Conservation (phyloP, 2,797 vertebrate genomes). For the Brachymystax lenok region DNA sequence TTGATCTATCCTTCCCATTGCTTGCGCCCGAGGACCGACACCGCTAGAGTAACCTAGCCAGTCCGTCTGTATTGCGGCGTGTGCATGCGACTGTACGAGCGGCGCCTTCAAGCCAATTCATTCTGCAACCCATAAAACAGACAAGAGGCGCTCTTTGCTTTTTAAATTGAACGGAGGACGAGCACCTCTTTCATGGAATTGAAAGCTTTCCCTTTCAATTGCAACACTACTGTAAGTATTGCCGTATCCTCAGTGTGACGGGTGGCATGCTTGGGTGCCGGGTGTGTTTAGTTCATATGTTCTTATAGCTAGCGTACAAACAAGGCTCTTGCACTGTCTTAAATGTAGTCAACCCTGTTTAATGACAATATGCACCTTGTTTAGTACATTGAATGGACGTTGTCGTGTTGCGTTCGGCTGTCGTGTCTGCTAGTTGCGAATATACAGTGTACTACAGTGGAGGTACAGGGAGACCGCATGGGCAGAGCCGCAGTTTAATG, state of each 20-base stretch:
- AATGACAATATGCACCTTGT: neutral
- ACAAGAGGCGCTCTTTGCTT: constrained; percentile 40
- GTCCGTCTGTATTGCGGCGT: constrained; percentile 28
- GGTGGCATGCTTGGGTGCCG: constrained; percentile 64
- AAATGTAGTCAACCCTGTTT: constrained; percentile 3
- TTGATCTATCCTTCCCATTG: constrained; percentile 23
- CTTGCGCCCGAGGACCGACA: constrained; percentile 40
- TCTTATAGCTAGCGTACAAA: constrained; percentile 33
- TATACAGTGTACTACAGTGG: constrained; percentile 32
- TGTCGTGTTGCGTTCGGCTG: constrained; percentile 42
- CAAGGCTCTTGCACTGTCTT: constrained; percentile 12
- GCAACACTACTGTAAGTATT: constrained; percentile 61
- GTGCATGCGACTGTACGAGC: constrained; percentile 6
- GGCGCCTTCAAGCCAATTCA: constrained; percentile 13
- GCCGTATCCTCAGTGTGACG: constrained; percentile 38
- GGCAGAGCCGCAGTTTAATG: neutral
- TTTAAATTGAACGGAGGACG: constrained; percentile 43
- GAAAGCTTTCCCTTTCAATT: neutral
- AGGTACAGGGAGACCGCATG: constrained; percentile 29
- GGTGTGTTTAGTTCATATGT: constrained; percentile 73
- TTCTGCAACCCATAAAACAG: constrained; percentile 12
- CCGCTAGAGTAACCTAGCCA: constrained; percentile 36
- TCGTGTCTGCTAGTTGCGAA: constrained; percentile 33
- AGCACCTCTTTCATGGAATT: constrained; percentile 15
- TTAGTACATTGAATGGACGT: too few relatives aligned